Conservation (phyloP, 2,113 vertebrate genomes). For the Piliocolobus tephrosceles region DNA sequence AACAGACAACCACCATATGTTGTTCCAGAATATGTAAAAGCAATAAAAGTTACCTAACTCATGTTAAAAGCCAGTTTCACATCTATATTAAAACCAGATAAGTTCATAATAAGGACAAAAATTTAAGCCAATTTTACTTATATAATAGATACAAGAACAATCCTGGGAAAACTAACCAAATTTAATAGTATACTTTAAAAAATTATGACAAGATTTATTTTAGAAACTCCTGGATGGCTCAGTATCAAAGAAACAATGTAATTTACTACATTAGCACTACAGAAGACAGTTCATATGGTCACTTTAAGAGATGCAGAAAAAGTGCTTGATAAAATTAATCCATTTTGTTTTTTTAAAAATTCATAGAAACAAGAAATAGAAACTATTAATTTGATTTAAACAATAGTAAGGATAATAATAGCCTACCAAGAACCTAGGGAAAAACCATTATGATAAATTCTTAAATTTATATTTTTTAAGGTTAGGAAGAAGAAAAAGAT, state of each 20-base stretch:
- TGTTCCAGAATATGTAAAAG: constrained; percentile 19
- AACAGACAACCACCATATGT: neutral
- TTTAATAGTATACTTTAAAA: constrained; percentile 7
- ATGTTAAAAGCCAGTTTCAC: neutral
- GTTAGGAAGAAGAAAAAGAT: neutral
- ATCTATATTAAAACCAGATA: neutral
- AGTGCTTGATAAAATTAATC: constrained; percentile 4
- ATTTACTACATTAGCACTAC: neutral
- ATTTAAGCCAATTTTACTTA: neutral
- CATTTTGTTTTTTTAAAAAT: neutral
- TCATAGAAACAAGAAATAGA: neutral
- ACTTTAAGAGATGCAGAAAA: constrained; percentile 7
- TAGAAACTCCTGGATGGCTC: constrained; percentile 14
- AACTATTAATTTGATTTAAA: neutral
- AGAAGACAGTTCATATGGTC: neutral
- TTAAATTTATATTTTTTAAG: neutral
- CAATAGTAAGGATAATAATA: neutral
- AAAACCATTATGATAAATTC: neutral
- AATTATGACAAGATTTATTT: neutral
- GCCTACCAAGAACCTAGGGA: neutral
- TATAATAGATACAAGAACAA: constrained; percentile 19
- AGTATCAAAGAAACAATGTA: constrained; percentile 25
- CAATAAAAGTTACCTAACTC: neutral
- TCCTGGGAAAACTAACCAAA: constrained; percentile 17
- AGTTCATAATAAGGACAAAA: neutral